A percentile compares a stretch with the other conserved stretches of the same genome.
Evolutionary conservation across 2,888 invertebrate species (phyloP).

Genomic region (Tetanocera ferruginea): DNA sequence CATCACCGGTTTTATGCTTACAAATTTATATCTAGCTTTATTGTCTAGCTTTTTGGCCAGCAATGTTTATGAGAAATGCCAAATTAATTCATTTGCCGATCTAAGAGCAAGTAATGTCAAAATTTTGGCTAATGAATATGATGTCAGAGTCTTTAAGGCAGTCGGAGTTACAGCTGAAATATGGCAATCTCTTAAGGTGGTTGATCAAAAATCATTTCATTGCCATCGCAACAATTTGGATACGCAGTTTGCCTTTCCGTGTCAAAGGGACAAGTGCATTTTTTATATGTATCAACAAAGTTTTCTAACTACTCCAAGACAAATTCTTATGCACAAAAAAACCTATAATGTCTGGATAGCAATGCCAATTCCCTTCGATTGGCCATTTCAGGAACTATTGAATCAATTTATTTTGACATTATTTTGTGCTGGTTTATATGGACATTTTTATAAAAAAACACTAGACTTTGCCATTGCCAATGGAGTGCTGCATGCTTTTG

Average conservation of each 20-base stretch:
- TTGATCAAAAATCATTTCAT: not conserved
- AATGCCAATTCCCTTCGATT: not conserved
- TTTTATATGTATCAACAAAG: constrained; percentile 34
- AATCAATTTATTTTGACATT: constrained; percentile 37
- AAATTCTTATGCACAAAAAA: not conserved
- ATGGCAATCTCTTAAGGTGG: not conserved
- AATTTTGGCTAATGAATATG: not conserved
- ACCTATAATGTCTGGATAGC: not conserved
- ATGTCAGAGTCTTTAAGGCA: not conserved
- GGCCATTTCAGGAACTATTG: constrained; percentile 37
- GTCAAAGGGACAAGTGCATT: not conserved
- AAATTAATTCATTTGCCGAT: constrained; percentile 33
- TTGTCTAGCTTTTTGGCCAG: constrained; percentile 35
- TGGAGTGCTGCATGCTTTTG: constrained; percentile 21
- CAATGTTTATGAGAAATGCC: constrained; percentile 20
- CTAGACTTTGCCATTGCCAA: constrained; percentile 17
- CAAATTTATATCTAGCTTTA: constrained; percentile 34
- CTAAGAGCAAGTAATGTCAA: constrained; percentile 17
- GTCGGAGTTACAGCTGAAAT: not conserved
- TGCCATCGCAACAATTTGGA: not conserved
- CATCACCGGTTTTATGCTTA: constrained; percentile 29
- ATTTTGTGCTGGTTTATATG: constrained; percentile 15
- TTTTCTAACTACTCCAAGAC: constrained; percentile 1
- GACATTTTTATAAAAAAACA: not conserved
- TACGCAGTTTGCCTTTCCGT: constrained; percentile 6